These are phyloP conservation scores for Periparus ater DNA, from an alignment of 2,797 vertebrate genomes.

Conservation along the genomic window DNA sequence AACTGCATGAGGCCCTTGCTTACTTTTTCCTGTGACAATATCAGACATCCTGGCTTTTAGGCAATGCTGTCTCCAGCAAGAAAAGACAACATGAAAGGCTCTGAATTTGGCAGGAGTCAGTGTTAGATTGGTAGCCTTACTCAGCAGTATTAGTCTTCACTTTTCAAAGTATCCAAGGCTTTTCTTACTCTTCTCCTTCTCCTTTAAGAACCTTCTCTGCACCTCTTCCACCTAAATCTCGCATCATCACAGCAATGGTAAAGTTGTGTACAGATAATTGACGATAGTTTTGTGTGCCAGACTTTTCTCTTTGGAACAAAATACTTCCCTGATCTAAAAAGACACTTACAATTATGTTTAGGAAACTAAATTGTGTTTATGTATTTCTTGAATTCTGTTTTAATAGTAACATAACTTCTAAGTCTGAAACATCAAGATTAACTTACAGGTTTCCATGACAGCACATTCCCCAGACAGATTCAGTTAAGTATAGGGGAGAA, in stretches of 20 bases:
- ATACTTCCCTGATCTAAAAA: background rate
- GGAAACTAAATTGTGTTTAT: background rate
- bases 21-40: background rate
- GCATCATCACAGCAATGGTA: background rate
- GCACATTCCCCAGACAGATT: background rate
- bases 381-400: background rate
- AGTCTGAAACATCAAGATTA: background rate
- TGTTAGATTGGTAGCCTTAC: background rate
- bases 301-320: background rate
- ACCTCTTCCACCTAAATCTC: background rate
- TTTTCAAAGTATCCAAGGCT: background rate
- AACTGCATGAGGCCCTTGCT: background rate
- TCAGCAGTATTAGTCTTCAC: background rate
- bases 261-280: background rate
- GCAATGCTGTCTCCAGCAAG: background rate
- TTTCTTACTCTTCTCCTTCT: background rate
- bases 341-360: background rate
- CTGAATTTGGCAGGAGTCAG: background rate
- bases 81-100: background rate
- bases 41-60: background rate
- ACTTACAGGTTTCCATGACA: background rate
- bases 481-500: background rate
- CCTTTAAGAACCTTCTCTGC: background rate
- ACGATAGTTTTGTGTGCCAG: background rate
- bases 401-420: background rate